phyloP scores from a whole-genome alignment of 35 echinoderm and acorn worm species.

The Apostichopus parvimensis region DNA sequence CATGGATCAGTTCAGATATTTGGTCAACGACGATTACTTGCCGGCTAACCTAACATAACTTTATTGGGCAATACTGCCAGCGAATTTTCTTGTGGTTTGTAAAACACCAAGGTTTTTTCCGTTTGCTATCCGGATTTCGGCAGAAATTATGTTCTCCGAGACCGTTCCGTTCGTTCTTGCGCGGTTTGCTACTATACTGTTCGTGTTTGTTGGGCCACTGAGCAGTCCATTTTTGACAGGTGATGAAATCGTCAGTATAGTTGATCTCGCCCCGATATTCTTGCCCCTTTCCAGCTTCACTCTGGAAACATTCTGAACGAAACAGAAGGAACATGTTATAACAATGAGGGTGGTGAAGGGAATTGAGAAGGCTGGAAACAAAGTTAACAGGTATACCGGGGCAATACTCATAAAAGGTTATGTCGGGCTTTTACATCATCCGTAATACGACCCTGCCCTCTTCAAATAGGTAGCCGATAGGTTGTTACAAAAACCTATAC shows the following conservation, averaged over 20 bases:
- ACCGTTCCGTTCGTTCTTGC: constrained; percentile 70
- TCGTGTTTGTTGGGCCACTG: constrained; percentile 86
- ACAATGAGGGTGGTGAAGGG: neutral
- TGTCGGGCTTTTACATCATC: no score
- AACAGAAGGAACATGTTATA: neutral
- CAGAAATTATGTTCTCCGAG: constrained; percentile 91
- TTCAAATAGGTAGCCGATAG: no score
- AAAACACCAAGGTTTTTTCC: constrained; percentile 86
- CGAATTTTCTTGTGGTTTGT: constrained; percentile 77
- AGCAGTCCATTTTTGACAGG: constrained; percentile 89
- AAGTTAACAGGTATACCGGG: neutral
- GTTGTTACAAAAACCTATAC: no score
- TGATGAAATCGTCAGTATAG: constrained; percentile 77
- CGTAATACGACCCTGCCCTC: no score
- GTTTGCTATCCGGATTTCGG: constrained; percentile 79
- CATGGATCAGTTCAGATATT: no score
- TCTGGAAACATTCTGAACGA: constrained; percentile 68
- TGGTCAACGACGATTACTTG: no score
- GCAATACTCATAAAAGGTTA: neutral
- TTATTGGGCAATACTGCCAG: constrained; percentile 88
- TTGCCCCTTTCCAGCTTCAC: constrained; percentile 71
- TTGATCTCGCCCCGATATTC: constrained; percentile 87
- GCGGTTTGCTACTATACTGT: constrained; percentile 57
- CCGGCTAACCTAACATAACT: constrained; percentile 58
- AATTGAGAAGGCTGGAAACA: neutral